These are phyloP conservation scores for Panagrolaimus sp. DNA, from an alignment of 1,140 invertebrate genomes.

Conservation along the genomic window DNA sequence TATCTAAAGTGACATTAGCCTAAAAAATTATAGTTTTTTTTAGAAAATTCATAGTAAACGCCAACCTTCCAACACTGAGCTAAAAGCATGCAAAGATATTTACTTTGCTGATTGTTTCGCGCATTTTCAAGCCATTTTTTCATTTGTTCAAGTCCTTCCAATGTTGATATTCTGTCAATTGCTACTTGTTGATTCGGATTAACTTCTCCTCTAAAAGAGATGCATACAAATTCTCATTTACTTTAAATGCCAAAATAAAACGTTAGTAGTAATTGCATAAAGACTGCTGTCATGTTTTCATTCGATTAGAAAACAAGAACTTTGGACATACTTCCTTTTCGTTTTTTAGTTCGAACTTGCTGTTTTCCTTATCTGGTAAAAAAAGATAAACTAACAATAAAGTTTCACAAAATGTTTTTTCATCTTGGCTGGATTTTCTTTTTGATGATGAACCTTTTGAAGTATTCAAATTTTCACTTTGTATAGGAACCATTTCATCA, in stretches of 20 bases:
- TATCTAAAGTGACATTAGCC: background rate
- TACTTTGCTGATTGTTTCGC: background rate
- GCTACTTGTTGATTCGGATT: background rate
- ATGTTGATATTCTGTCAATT: background rate
- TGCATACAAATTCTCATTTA: too few species aligned
- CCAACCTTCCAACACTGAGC: slow-evolving; percentile 1
- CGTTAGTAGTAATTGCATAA: too few species aligned
- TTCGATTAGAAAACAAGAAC: too few species aligned
- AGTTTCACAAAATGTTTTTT: slow-evolving; percentile 5
- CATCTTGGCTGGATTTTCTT: background rate
- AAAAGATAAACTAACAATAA: slow-evolving; percentile 12
- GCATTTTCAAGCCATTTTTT: slow-evolving; percentile 5
- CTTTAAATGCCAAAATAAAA: too few species aligned
- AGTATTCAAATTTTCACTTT: too few species aligned
- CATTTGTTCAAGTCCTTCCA: background rate
- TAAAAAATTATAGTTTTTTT: background rate
- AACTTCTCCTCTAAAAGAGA: too few species aligned
- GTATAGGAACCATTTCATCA: too few species aligned
- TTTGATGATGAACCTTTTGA: background rate
- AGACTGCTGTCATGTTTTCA: too few species aligned
- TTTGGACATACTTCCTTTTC: too few species aligned
- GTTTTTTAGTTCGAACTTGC: too few species aligned
- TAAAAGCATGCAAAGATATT: slow-evolving; percentile 6
- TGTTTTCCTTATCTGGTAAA: too few species aligned
- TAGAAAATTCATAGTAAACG: background rate